Percentiles rank a stretch among this genome's conserved stretches.
phyloP scores from a whole-genome alignment of 2,888 invertebrate genomes.

The Sylvicola cinctus region DNA sequence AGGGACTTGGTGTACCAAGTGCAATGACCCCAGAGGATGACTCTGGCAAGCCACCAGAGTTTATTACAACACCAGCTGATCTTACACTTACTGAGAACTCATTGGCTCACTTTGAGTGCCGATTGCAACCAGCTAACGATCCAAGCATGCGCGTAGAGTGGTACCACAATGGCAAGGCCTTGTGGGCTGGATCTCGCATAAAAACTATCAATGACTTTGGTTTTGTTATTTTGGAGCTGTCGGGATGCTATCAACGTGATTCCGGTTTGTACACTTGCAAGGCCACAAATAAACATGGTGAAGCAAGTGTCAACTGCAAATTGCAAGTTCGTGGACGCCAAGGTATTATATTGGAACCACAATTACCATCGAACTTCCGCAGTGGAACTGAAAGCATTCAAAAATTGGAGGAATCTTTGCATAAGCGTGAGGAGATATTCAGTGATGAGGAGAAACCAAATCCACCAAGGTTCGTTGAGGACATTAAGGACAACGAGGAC shows the following conservation, averaged over 20 bases:
- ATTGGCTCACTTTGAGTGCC: conserved; percentile 82
- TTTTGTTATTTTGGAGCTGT: conserved; percentile 88
- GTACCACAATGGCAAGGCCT: conserved; percentile 91
- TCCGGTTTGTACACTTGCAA: conserved; percentile 83
- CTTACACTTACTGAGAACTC: conserved; percentile 68
- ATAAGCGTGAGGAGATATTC: conserved; percentile 63
- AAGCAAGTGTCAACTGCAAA: conserved; percentile 73
- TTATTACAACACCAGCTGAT: conserved; percentile 71
- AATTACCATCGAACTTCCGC: conserved; percentile 69
- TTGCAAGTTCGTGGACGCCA: conserved; percentile 71
- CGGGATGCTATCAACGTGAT: conserved; percentile 84
- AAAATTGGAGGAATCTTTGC: conserved; percentile 71
- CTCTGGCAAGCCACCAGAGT: conserved; percentile 73
- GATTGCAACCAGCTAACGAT: conserved; percentile 73
- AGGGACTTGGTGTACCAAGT: conserved; percentile 58
- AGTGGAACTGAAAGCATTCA: conserved; percentile 79
- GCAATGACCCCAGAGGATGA: conserved; percentile 56
- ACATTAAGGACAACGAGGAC: conserved; percentile 62
- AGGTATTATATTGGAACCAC: conserved; percentile 76
- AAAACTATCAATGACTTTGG: conserved; percentile 97
- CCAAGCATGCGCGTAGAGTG: conserved; percentile 90
- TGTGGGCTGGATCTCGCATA: conserved; percentile 76
- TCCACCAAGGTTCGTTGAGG: conserved; percentile 68
- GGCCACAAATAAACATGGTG: conserved; percentile 78
- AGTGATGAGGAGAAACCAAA: conserved; percentile 68